Conservation (phyloP, 2,797 vertebrate genomes). For the Anguilla pacifica region DNA sequence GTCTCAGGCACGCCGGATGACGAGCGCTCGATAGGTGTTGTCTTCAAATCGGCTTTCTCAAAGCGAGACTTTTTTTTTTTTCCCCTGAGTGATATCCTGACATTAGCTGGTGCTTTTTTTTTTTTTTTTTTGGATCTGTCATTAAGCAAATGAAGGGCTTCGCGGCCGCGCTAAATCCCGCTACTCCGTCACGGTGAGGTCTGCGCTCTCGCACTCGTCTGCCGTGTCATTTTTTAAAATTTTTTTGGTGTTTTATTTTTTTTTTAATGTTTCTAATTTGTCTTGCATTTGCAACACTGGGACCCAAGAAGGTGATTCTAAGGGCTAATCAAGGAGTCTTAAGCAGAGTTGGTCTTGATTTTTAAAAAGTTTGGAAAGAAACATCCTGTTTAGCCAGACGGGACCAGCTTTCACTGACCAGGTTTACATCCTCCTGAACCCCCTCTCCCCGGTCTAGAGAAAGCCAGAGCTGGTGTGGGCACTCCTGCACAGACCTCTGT, state of each 20-base stretch:
- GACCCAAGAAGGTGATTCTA: constrained; percentile 78
- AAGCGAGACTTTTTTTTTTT: constrained; percentile 65
- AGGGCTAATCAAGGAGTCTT: constrained; percentile 93
- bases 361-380: constrained; percentile 83
- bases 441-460: neutral
- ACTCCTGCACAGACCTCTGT: constrained; percentile 34
- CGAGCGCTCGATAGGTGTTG: constrained; percentile 71
- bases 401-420: constrained; percentile 55
- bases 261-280: constrained; percentile 69
- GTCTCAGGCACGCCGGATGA: constrained; percentile 69
- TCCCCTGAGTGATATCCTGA: constrained; percentile 61
- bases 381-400: constrained; percentile 73
- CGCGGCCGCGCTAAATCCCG: constrained; percentile 72
- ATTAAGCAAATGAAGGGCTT: constrained; percentile 78
- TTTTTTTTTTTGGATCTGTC: constrained; percentile 62
- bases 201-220: constrained; percentile 41
- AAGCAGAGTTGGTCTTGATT: constrained; percentile 85
- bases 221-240: constrained; percentile 46
- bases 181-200: constrained; percentile 67
- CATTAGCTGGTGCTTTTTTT: constrained; percentile 63
- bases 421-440: constrained; percentile 56
- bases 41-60: constrained; percentile 74
- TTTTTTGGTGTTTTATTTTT: neutral
- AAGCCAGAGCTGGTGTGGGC: neutral
- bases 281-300: constrained; percentile 70